Evolutionary conservation across 2,113 vertebrate genomes (phyloP).

Genomic region (Puntigrus tetrazona): DNA sequence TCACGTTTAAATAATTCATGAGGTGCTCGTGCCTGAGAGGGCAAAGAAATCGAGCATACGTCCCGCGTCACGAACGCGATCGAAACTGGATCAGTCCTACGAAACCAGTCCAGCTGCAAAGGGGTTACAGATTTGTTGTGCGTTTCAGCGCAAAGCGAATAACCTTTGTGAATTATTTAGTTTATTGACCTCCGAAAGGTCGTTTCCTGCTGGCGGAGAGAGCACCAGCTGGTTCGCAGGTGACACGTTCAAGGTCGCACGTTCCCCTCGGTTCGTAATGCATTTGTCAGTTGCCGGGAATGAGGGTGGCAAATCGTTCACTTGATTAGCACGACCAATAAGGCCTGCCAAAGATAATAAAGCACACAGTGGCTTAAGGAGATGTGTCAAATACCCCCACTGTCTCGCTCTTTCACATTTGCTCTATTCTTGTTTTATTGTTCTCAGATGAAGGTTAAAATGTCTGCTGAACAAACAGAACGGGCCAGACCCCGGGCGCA

Average conservation of each 20-base stretch:
- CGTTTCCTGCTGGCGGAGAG: slow-evolving; percentile 76
- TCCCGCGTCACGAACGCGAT: slow-evolving; percentile 54
- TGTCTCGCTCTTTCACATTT: slow-evolving; percentile 57
- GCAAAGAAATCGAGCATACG: slow-evolving; percentile 3
- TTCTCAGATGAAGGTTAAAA: slow-evolving; percentile 80
- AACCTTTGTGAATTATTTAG: slow-evolving; percentile 86
- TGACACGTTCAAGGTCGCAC: slow-evolving; percentile 79
- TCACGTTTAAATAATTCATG: slow-evolving; percentile 30
- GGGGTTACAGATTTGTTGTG: slow-evolving; percentile 70
- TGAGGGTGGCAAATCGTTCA: slow-evolving; percentile 72
- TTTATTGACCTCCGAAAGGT: slow-evolving; percentile 85
- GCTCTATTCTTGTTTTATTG: slow-evolving; percentile 77
- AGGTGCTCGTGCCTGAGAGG: background rate
- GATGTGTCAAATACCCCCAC: slow-evolving; percentile 80
- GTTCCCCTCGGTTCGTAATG: slow-evolving; percentile 79
- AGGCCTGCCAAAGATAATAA: slow-evolving; percentile 81
- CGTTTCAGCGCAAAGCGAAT: slow-evolving; percentile 72
- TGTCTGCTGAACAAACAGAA: slow-evolving; percentile 79
- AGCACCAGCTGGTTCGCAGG: slow-evolving; percentile 77
- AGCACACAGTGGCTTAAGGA: slow-evolving; percentile 79
- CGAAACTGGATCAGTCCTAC: background rate
- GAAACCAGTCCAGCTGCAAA: slow-evolving; percentile 57
- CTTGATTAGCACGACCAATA: slow-evolving; percentile 83
- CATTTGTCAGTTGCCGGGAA: slow-evolving; percentile 78
- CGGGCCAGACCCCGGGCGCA: slow-evolving; percentile 56